These are phyloP conservation scores for Macquaria ambigua DNA, from an alignment of 2,113 vertebrate species.

Conservation along the genomic window DNA sequence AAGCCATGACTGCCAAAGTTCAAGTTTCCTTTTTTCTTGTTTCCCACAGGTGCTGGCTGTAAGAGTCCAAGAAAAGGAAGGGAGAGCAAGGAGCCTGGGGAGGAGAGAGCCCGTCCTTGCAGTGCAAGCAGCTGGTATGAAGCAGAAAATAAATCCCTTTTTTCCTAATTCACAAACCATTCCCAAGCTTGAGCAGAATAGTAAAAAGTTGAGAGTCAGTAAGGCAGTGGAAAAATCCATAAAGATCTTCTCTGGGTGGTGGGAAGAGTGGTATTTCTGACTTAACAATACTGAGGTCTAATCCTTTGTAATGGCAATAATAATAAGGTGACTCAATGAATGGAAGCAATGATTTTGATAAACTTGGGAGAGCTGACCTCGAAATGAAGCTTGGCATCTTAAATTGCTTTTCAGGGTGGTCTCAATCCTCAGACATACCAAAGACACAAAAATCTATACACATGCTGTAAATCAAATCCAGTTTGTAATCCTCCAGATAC, in stretches of 20 bases:
- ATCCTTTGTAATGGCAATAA: constrained; percentile 78
- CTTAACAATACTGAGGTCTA: constrained; percentile 49
- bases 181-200: constrained; percentile 61
- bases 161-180: constrained; percentile 79
- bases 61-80: constrained; percentile 53
- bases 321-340: constrained; percentile 63
- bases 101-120: constrained; percentile 73
- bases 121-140: constrained; percentile 78
- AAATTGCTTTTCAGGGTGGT: constrained; percentile 69
- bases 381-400: constrained; percentile 42
- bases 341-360: constrained; percentile 70
- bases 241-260: constrained; percentile 49
- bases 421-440: constrained; percentile 43
- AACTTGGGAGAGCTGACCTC: constrained; percentile 56
- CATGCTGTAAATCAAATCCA: constrained; percentile 50
- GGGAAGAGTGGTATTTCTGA: constrained; percentile 59
- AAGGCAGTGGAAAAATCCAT: constrained; percentile 70
- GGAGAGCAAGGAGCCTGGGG: constrained; percentile 68
- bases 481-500: constrained; percentile 26
- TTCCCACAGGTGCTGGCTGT: constrained; percentile 67
- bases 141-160: constrained; percentile 71
- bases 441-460: constrained; percentile 37
- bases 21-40: constrained; percentile 28
- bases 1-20: constrained; percentile 6
- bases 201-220: constrained; percentile 44